phyloP scores from a whole-genome alignment of 2,888 invertebrate species.

The Parasteatoda lunata region DNA sequence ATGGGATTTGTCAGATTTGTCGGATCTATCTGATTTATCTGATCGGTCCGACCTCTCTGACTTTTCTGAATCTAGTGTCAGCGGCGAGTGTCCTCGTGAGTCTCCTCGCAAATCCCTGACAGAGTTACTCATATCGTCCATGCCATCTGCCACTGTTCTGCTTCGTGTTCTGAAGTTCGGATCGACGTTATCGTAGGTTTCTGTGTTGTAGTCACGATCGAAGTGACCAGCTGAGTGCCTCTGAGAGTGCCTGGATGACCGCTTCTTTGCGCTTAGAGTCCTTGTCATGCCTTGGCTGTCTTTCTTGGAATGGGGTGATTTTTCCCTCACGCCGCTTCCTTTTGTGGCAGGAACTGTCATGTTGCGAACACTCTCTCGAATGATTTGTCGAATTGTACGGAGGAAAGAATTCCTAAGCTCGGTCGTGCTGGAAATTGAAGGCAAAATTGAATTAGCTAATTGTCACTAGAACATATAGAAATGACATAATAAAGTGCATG shows the following conservation, averaged over 20 bases:
- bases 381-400: constrained; percentile 96
- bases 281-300: constrained; percentile 73
- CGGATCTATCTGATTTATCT: constrained; percentile 69
- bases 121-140: constrained; percentile 76
- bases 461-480: not conserved
- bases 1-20: constrained; percentile 67
- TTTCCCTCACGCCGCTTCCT: constrained; percentile 51
- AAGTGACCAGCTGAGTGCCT: constrained; percentile 89
- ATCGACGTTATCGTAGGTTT: constrained; percentile 73
- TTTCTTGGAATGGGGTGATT: constrained; percentile 41
- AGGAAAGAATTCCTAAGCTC: constrained; percentile 98
- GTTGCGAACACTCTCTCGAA: constrained; percentile 95
- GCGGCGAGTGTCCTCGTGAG: constrained; percentile 70
- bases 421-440: constrained; percentile 81
- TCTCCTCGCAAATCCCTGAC: constrained; percentile 69
- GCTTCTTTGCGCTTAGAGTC: constrained; percentile 86
- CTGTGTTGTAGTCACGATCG: constrained; percentile 84
- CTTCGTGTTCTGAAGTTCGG: constrained; percentile 85
- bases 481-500: not conserved
- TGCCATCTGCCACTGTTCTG: constrained; percentile 91
- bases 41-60: constrained; percentile 67
- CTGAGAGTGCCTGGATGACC: constrained; percentile 77
- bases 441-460: not conserved
- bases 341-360: constrained; percentile 80
- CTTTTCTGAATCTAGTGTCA: constrained; percentile 61